These are phyloP conservation scores for Ormyrus nitidulus DNA, from an alignment of 2,888 invertebrate species.

Conservation along the genomic window DNA sequence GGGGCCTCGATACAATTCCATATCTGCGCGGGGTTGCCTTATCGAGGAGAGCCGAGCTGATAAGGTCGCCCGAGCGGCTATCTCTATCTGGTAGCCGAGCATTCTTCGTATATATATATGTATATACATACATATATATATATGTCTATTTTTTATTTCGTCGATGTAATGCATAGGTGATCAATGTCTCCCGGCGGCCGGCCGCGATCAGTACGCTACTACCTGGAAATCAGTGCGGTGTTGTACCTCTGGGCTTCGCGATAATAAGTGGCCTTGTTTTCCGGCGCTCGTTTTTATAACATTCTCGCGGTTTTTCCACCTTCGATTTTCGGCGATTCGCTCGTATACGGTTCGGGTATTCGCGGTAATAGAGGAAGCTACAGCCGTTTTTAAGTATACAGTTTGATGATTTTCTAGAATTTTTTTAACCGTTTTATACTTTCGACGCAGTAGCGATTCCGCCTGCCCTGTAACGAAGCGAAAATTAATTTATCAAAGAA, in stretches of 20 bases:
- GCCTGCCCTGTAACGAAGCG: no score
- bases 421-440: no score
- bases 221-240: conserved; percentile 59
- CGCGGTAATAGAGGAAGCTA: no score
- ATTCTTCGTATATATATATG: not conserved
- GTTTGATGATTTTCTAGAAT: no score
- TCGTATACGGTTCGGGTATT: no score
- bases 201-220: conserved; percentile 63
- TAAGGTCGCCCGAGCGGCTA: conserved; percentile 74
- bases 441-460: no score
- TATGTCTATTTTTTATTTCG: conserved; percentile 36
- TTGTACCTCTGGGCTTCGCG: not conserved
- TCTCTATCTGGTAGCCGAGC: conserved; percentile 72
- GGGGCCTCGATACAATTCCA: not conserved
- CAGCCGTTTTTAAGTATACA: no score
- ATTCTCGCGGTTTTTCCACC: no score
- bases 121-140: no score
- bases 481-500: no score
- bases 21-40: conserved; percentile 31
- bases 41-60: conserved; percentile 59
- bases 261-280: conserved; percentile 8
- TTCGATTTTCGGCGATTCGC: no score
- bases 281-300: no score
- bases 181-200: conserved; percentile 70
- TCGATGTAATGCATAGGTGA: conserved; percentile 73